Percentiles rank a stretch among this genome's conserved stretches.
Evolutionary conservation across 2,113 vertebrate genomes (phyloP).

Genomic region (Epinephelus cyanopodus): DNA sequence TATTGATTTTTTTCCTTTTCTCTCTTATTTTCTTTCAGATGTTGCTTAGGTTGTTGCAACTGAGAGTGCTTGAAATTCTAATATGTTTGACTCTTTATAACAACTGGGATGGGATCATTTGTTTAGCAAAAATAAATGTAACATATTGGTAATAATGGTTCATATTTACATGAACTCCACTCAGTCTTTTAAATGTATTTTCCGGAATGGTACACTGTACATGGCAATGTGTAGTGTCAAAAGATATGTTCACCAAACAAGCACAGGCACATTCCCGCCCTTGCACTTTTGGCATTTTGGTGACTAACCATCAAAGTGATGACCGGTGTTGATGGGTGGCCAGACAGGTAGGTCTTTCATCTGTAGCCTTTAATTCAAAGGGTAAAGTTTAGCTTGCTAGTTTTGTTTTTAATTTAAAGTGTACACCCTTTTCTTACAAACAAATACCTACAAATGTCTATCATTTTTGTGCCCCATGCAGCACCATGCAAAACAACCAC

Average conservation of each 20-base stretch:
- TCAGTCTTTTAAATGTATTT: not conserved
- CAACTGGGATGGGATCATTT: not conserved
- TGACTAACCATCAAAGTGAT: not conserved
- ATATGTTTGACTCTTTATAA: not conserved
- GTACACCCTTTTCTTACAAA: not conserved
- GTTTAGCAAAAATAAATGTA: not conserved
- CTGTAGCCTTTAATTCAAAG: conserved; percentile 18
- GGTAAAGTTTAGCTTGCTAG: not conserved
- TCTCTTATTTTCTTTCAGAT: not conserved
- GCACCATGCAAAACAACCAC: not conserved
- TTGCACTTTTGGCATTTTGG: not conserved
- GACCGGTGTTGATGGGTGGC: conserved; percentile 31
- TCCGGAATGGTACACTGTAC: not conserved
- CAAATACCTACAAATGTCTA: not conserved
- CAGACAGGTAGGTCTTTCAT: conserved; percentile 22
- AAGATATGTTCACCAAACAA: not conserved
- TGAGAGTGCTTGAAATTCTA: not conserved
- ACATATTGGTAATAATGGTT: not conserved
- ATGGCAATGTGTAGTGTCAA: not conserved
- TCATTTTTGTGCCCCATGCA: not conserved
- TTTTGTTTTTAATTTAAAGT: not conserved
- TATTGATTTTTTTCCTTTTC: not conserved
- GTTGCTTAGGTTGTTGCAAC: not conserved
- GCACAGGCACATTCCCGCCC: not conserved
- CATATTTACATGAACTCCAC: not conserved